Evolutionary conservation across 1,140 invertebrate genomes (phyloP), one percentile per base, ranked within the genome.

Genomic region (Megathymus violae): DNA sequence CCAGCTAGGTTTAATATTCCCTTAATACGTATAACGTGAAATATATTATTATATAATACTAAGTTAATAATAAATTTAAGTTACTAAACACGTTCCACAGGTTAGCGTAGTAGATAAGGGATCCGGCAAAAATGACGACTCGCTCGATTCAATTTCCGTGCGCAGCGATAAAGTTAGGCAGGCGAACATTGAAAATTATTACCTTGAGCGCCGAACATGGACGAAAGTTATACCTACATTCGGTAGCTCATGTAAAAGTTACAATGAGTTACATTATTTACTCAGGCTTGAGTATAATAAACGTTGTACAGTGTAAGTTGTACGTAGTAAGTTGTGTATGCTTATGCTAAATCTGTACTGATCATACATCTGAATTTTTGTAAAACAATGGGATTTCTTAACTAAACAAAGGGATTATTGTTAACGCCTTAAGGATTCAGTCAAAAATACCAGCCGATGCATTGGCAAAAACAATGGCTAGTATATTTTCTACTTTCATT

Each of bases 131-230:
- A 64, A 64, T 58, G 40, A 65, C 48, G 25, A 14, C 43, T 51
- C 17, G 19, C 14, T 19, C 40, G 51, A 65, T 69, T 69, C 58
- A 69, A 69, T 69, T 64, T 69, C 67, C 67, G 62, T 60, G 34
- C 46, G 48, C 25, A 59, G 41, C 50, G 56, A 67, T 63, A 62
- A 59, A 63, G 62, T 58, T 51, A 63, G 38, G 62, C 40, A 54
- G 44, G 22, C 66, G 61, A 54, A 64, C 60, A 63, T 50, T 58
- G 56, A 52, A 31, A 64, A 61, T 62, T 64, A 59, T 62, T 69
- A 60, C 44, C 48, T 65, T 50, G 47, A 60, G 52, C 63, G 47
- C 54, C 15, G 27, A 14, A 58, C 25, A 4, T n/a, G 36, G 34
- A 58, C 19, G 19, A 36, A 59, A 38, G 36, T 36, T 7, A 47